Conservation (phyloP, 2,113 vertebrate species). For the Malurus melanocephalus region DNA sequence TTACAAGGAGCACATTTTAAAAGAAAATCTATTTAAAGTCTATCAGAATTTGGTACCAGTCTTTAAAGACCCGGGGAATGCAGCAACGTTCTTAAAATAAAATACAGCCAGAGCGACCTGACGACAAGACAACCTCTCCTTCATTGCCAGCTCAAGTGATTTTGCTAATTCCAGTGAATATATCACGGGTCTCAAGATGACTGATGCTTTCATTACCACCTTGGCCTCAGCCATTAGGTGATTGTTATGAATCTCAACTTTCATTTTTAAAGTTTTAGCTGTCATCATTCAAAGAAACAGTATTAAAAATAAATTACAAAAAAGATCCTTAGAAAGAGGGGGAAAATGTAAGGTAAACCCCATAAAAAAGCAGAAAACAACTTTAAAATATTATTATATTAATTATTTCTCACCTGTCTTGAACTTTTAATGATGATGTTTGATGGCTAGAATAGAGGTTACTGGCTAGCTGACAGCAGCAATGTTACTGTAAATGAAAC, state of each 20-base stretch:
- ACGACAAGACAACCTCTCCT: background rate
- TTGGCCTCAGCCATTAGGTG: background rate
- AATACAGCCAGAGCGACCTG: background rate
- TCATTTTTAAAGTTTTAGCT: background rate
- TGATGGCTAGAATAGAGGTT: background rate
- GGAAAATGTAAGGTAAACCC: background rate
- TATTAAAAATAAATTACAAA: background rate
- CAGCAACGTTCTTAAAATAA: background rate
- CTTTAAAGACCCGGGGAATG: background rate
- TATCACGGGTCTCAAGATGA: background rate
- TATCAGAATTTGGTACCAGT: background rate
- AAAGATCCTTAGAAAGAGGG: background rate
- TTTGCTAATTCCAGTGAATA: slow-evolving; percentile 11
- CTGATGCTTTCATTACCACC: slow-evolving; percentile 14
- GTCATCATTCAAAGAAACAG: background rate
- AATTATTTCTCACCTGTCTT: background rate
- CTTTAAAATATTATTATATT: background rate
- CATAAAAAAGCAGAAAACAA: background rate
- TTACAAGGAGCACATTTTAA: background rate
- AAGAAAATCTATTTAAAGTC: background rate
- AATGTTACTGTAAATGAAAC: background rate
- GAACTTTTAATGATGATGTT: background rate
- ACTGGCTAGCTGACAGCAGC: background rate
- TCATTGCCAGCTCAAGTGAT: background rate
- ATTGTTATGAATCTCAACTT: background rate